phyloP scores from a whole-genome alignment of 2,888 invertebrate species.

The Acanthosepion pharaonis region DNA sequence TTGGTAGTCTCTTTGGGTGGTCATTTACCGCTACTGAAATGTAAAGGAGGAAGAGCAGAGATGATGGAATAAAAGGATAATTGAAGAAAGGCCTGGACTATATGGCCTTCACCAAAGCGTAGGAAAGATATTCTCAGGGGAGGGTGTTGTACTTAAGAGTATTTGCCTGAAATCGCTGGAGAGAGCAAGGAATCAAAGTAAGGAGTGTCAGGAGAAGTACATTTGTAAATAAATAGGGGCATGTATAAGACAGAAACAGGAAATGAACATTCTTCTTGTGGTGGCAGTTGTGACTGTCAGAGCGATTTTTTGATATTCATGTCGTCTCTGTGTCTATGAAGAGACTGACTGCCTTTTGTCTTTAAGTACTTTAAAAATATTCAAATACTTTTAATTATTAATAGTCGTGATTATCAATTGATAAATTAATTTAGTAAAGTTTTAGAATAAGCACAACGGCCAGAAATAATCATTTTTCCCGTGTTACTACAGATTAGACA shows the following conservation, averaged over 20 bases:
- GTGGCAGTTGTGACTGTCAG: background rate
- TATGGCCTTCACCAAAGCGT: conserved; percentile 2
- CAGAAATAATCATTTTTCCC: no score
- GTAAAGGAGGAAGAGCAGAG: background rate
- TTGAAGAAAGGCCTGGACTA: background rate
- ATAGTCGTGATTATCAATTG: no score
- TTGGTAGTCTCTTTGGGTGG: background rate
- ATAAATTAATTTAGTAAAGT: no score
- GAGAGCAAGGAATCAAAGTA: background rate
- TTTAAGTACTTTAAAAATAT: background rate
- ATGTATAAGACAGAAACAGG: background rate
- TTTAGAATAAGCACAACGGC: no score
- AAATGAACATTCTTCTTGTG: background rate
- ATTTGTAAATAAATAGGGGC: background rate
- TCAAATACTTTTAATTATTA: no score
- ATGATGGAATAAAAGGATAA: background rate
- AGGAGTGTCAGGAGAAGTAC: background rate
- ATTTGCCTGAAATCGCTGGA: background rate
- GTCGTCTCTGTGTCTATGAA: background rate
- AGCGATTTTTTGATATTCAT: background rate
- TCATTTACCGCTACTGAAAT: background rate
- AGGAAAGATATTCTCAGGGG: conserved; percentile 17
- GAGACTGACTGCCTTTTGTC: background rate
- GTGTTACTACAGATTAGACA: no score
- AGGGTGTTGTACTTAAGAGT: background rate